Evolutionary conservation across 2,888 invertebrate species (phyloP).

Genomic region (Clostera curtula): DNA sequence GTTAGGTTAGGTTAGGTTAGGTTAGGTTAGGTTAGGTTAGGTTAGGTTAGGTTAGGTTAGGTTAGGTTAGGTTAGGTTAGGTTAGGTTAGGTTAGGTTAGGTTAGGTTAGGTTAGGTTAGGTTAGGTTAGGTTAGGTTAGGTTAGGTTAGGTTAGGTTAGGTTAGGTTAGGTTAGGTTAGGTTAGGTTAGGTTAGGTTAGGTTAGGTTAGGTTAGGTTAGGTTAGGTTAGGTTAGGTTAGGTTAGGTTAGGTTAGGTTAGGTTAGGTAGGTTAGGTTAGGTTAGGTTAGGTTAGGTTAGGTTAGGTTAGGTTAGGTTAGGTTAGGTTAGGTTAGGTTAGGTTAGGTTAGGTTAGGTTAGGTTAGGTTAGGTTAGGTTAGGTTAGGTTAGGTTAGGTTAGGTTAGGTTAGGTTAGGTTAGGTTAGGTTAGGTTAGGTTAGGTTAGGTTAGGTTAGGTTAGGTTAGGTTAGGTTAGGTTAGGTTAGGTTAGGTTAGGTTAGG

Average conservation of each 20-base stretch:
- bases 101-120: conserved; percentile 5
- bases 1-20: too few species aligned
- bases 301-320: conserved; percentile 12
- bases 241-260: too few species aligned
- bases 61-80: too few species aligned
- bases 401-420: conserved; percentile 14
- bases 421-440: conserved; percentile 12
- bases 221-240: conserved; percentile 12
- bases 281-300: conserved; percentile 13
- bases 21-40: too few species aligned
- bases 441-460: conserved; percentile 14
- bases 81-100: too few species aligned
- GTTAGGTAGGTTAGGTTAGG: too few species aligned
- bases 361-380: conserved; percentile 12
- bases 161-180: conserved; percentile 5
- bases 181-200: conserved; percentile 3
- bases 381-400: conserved; percentile 15
- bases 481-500: conserved; percentile 13
- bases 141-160: conserved; percentile 5
- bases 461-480: conserved; percentile 14
- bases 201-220: conserved; percentile 5
- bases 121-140: conserved; percentile 5
- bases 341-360: conserved; percentile 16
- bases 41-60: too few species aligned
- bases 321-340: conserved; percentile 14